Conservation (phyloP, 92 coral and sea anemone genomes). For the Desmophyllum pertusum region DNA sequence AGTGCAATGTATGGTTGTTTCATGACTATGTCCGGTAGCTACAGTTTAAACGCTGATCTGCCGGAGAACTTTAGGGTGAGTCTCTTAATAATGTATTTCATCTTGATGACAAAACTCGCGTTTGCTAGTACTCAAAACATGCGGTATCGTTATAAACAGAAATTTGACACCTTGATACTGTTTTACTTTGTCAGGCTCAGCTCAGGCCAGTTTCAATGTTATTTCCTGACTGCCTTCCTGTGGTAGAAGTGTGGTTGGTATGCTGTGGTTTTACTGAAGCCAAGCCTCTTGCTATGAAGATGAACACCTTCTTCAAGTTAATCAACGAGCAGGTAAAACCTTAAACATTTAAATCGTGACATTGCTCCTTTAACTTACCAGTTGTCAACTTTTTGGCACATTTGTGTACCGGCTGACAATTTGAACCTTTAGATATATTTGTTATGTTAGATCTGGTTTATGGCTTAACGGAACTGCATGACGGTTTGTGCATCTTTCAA, state of each 20-base stretch:
- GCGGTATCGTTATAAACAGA: neutral
- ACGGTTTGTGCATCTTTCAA: no score
- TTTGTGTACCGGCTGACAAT: no score
- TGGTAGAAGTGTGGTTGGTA: conserved; percentile 80
- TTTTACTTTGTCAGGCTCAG: conserved; percentile 56
- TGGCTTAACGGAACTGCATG: no score
- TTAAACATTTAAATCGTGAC: no score
- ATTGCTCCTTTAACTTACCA: no score
- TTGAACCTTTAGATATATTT: no score
- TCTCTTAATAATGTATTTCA: neutral
- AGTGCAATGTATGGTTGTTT: conserved; percentile 91
- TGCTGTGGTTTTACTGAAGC: conserved; percentile 89
- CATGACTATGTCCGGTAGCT: conserved; percentile 81
- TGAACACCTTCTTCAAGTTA: conserved; percentile 79
- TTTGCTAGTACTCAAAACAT: no score
- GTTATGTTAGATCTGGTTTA: no score
- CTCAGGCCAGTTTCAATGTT: conserved; percentile 85
- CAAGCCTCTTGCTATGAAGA: conserved; percentile 80
- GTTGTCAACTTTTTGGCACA: no score
- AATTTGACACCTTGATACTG: neutral
- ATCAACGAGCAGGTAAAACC: conserved; percentile 79
- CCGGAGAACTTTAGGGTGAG: conserved; percentile 92
- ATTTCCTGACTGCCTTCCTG: conserved; percentile 74
- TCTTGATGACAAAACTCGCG: no score
- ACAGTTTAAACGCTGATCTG: conserved; percentile 51